Evolutionary conservation across 1,140 invertebrate species (phyloP), one percentile per base, ranked within the genome.

Genomic region (Dufourea novaeangliae): DNA sequence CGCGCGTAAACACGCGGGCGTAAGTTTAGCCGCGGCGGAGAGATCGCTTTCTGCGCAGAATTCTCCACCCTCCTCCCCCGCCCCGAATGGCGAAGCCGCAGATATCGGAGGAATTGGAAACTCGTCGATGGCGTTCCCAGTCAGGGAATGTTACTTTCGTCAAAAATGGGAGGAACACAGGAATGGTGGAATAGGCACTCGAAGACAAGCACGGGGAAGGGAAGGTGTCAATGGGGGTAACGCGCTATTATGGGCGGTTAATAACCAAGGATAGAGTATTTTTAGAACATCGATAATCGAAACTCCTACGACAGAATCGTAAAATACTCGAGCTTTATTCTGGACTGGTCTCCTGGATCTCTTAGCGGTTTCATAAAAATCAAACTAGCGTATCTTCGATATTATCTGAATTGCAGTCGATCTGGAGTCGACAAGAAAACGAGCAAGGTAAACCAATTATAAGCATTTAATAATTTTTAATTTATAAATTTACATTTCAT

Each of bases 21-120:
- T 52, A 79, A 80, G 76, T 80, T 71, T 64, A 79, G 37, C 27
- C 50, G 52, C 63, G 12, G 29, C 10, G 29, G 41, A 29, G 56
- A 56, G 67, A 62, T 50, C 67, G 34, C 44, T 77, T 69, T 44
- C 73, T 66, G 50, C 62, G 22, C 27, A 27, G 39, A 46, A 75
- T 80, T 73, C 52, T 7, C 20, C 46, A 4, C 12, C 70, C 52
- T 20, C 1, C 46, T 62, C 37, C 14, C 1, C n/a, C n/a, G n/a
- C n/a, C n/a, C n/a, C n/a, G n/a, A n/a, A n/a, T n/a, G n/a, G n/a
- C n/a, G n/a, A n/a, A 20, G 37, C 63, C 37, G 39, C 57, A 52
- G 32, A n/a, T 39, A 67, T 44, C 8, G 61, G 34, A 66, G 54
- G 44, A 37, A 71, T 71, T 46, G 75, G 39, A 70, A 78, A 56